Percentiles rank a stretch among this genome's conserved stretches.
Conservation (phyloP, 2,113 vertebrate genomes). For the Pristiophorus japonicus region DNA sequence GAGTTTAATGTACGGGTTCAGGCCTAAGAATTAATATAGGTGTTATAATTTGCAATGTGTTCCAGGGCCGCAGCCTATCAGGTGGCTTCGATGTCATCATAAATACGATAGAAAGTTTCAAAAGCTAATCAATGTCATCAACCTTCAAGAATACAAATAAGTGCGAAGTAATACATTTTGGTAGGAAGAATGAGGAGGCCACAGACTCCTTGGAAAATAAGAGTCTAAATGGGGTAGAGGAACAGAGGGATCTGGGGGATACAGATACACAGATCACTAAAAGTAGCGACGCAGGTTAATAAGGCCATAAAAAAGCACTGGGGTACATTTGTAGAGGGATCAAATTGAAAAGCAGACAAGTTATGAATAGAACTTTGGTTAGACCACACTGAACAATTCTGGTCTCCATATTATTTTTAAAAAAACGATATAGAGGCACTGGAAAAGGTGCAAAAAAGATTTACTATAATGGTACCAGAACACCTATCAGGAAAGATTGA, state of each 20-base stretch:
- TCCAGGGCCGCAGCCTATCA: background rate
- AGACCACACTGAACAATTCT: no score
- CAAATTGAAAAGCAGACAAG: background rate
- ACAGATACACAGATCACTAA: background rate
- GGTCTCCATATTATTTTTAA: no score
- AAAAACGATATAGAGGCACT: no score
- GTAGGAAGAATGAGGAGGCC: background rate
- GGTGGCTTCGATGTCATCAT: no score
- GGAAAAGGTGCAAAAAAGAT: no score
- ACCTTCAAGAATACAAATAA: background rate
- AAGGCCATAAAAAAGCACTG: background rate
- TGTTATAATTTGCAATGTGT: background rate
- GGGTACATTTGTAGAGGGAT: background rate
- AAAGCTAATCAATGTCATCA: background rate
- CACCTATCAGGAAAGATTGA: no score
- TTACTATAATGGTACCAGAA: no score
- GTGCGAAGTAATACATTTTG: background rate
- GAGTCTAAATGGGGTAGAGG: background rate
- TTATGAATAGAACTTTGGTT: background rate
- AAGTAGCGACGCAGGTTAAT: background rate
- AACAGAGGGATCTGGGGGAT: background rate
- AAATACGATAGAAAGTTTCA: background rate
- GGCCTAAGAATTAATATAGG: background rate
- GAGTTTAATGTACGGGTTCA: background rate
- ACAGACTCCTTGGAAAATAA: background rate